Evolutionary conservation across 1,140 invertebrate genomes (phyloP), one percentile per base, ranked within the genome.

Genomic region (Drosophila navojoa): DNA sequence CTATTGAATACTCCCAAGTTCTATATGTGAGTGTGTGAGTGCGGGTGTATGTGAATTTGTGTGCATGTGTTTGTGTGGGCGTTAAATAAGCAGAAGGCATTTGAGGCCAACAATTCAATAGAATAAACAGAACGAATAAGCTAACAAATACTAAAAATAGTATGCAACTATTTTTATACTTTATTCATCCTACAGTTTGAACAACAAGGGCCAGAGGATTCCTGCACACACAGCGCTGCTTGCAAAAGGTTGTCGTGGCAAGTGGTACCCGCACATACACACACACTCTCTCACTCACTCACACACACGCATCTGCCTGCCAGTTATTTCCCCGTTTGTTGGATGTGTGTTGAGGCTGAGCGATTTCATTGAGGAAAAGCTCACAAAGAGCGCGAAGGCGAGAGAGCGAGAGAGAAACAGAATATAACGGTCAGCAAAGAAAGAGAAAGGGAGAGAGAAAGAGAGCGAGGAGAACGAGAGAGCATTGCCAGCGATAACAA

Each of bases 191-290:
- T 68, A 77, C 79, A 87, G 76, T 76, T 76, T 59, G 44, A 76
- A 62, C 68, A 38, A 42, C n/a, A 80, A 68, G 49, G 79, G 84
- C 84, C 82, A 82, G 79, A 77, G 71, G 59, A 89, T 79, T 89
- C 79, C 82, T 79, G 49, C 45, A 52, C 68, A 52, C 68, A 68
- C 42, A 73, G 55, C 54, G 40, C 45, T 66, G 62, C 70, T 38
- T 70, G 70, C 63, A 80, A 89, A 80, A 77, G 82, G 81, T 76
- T 76, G 79, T 87, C 82, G 82, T 87, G 82, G 82, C 84, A 89
- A 87, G 76, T 86, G 81, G 60, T 68, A 79, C 64, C 75, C 81
- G 62, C 76, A 84, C 79, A 89, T 66, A 87, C 63, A 78, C 52
- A 82, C 66, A 79, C 44, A 60, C 42, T 58, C 53, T 71, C 22